Conservation (phyloP, 2,888 invertebrate genomes). For the Listrodromus nycthemerus region DNA sequence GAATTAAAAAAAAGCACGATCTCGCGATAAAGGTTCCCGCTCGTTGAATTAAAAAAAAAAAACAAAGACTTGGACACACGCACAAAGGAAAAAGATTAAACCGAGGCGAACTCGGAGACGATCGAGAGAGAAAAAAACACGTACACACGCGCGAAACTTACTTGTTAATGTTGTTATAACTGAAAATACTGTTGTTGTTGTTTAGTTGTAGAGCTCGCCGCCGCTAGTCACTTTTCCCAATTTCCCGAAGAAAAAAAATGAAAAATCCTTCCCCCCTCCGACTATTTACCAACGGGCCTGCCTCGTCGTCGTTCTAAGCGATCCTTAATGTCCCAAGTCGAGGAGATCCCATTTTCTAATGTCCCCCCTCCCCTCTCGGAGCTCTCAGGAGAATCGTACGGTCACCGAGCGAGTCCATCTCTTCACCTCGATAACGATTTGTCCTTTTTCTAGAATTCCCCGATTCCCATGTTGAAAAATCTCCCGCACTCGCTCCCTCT, state of each 20-base stretch:
- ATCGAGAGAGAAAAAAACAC: conserved; percentile 68
- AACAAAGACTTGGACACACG: conserved; percentile 65
- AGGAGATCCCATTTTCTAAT: conserved; percentile 30
- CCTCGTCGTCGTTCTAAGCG: conserved; percentile 41
- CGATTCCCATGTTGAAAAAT: conserved; percentile 23
- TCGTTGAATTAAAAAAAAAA: conserved; percentile 16
- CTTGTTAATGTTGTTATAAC: conserved; percentile 85
- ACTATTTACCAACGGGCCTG: conserved; percentile 24
- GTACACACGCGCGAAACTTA: conserved; percentile 78
- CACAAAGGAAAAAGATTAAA: conserved; percentile 47
- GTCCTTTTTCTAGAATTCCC: conserved; percentile 21
- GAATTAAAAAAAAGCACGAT: background rate
- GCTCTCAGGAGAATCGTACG: conserved; percentile 21
- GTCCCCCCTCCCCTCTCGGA: conserved; percentile 51
- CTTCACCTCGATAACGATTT: background rate
- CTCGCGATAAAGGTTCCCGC: conserved; percentile 10
- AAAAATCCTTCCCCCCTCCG: conserved; percentile 29
- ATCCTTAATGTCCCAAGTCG: conserved; percentile 22
- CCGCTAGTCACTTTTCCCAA: conserved; percentile 83
- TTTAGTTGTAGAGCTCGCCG: conserved; percentile 85
- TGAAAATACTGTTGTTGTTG: conserved; percentile 85
- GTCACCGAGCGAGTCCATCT: background rate
- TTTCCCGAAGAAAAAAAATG: background rate
- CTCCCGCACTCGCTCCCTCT: conserved; percentile 24
- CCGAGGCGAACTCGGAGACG: conserved; percentile 54